Evolutionary conservation across 2,888 invertebrate species (phyloP), one percentile per base, ranked within the genome.

Genomic region (Rhagium mordax): DNA sequence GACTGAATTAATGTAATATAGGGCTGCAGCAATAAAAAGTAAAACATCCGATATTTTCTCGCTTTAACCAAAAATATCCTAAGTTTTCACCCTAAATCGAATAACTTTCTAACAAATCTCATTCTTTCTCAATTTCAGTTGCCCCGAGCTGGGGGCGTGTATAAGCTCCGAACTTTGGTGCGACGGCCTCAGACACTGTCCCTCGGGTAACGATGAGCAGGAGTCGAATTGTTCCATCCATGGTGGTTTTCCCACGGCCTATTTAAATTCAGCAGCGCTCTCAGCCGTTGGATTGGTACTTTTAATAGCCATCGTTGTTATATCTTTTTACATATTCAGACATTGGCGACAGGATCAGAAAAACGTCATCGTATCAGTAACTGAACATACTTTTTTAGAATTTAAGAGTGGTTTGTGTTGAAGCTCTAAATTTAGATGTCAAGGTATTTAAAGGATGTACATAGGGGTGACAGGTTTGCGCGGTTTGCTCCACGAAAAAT

Each of bases 81-180:
- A 51, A 61, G 33, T 51, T 5, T 20, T 16, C 20, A 51, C 10
- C 51, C 18, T n/a, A n/a, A 66, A 53, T 53, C 27, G 21, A 27
- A 49, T 21, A 59, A 59, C 60, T 49, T 60, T 33, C 3, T 29
- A 20, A 16, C 8, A 18, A 24, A 15, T 41, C 2, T 24, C n/a
- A 61, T 21, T 21, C 21, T 24, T 24, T 61, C 20, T 48, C 3
- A 15, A 16, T 84, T 87, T 66, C 88, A 94, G 94, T 84, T 95
- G 95, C 82, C 95, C 95, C 0, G 95, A 95, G 85, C 88, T 95
- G 65, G 94, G 94, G 75, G 95, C 95, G 0, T 95, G 95, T 85
- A 95, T 95, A 81, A 94, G 93, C 75, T 90, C 93, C 0, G 91
- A 93, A 1, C 86, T 95, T 3, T 95, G 95, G 95, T 95, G 95